Evolutionary conservation across 2,797 vertebrate species (phyloP), one percentile per base, ranked within the genome.

Genomic region (Galaxias olidus): DNA sequence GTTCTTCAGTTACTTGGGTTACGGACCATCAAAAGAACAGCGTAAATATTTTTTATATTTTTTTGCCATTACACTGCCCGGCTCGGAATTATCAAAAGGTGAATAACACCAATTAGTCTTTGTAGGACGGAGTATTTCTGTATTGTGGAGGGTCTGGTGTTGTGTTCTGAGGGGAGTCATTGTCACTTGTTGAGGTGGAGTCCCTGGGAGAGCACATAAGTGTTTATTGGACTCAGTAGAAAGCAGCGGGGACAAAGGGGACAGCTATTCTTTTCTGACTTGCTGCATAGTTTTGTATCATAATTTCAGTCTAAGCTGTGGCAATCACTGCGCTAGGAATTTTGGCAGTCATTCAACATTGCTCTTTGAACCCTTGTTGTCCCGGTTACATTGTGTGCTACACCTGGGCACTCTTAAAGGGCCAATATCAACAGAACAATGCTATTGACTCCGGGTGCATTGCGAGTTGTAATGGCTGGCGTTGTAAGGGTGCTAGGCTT

Each of bases 101-200:
- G 68, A 90, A 88, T 86, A 88, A 83, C 84, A 86, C 84, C 88
- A 92, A 92, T 92, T 91, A 91, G 90, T 91, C 90, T 90, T 88
- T 79, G 76, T 84, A 89, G 85, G 83, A 90, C 87, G 85, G 77
- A 83, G 84, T 86, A 86, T 90, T 86, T 92, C 84, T 86, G 83
- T 82, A 87, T 91, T 91, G 88, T 92, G 84, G 80, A 84, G 82
- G 82, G 77, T 73, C 79, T 79, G 87, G 89, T 91, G 87, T 93
- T 87, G 60, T 84, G 84, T 91, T 92, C 84, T 83, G 87, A 88
- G 79, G 77, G 84, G 80, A 88, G 82, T 70, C 85, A 83, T 90
- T 90, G 89, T 89, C 84, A 86, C 79, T 84, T 78, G 82, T 82
- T 82, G 78, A 87, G 84, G 84, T 86, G 15, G 82, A 82, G 76